Evolutionary conservation across 2,113 vertebrate species (phyloP), one percentile per base, ranked within the genome.

Genomic region (Xyrauchen texanus): DNA sequence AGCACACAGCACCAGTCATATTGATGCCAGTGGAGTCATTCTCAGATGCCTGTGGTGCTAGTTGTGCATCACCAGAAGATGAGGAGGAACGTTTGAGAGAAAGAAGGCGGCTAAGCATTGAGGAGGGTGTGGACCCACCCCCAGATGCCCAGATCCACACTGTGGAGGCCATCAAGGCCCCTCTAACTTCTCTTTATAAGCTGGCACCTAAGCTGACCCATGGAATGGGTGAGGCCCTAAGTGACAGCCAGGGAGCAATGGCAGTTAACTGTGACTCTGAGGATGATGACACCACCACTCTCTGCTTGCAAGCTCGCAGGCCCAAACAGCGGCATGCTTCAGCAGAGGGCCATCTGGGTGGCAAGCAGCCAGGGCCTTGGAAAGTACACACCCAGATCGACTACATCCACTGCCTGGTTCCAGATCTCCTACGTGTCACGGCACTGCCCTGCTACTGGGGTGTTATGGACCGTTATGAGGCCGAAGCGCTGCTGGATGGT

Each of bases 311-410:
- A 91, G 94, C 97, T 0, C 92, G 97, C 45, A 91, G 94, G 82
- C 96, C 95, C 77, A 98, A 97, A 86, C 96, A 98, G 85, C 94
- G 96, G 44, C 96, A 98, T 77, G 86, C 91, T 34, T 97, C 96
- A 4, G 95, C 95, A 61, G 97, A 98, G n/a, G 93, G 92, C 87
- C 94, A 96, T 4, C 68, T 88, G 16, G 91, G 91, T 83, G 91
- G 95, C 78, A 81, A 81, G 76, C 97, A 97, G 73, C 85, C 87
- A 0, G 96, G 96, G 4, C 96, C 96, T 66, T 99, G 97, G 97
- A 97, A 98, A 78, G 96, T 98, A n/a, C 98, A 98, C 34, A 98
- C 98, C 4, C 98, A 99, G 88, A 99, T 99, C 4, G 98, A 99
- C 89, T 99, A 96, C 86, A 99, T 99, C 88, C 98, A 99, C 89